These are phyloP conservation scores for Pangasius mekongensis DNA, from an alignment of 2,797 vertebrate species.

Conservation along the genomic window DNA sequence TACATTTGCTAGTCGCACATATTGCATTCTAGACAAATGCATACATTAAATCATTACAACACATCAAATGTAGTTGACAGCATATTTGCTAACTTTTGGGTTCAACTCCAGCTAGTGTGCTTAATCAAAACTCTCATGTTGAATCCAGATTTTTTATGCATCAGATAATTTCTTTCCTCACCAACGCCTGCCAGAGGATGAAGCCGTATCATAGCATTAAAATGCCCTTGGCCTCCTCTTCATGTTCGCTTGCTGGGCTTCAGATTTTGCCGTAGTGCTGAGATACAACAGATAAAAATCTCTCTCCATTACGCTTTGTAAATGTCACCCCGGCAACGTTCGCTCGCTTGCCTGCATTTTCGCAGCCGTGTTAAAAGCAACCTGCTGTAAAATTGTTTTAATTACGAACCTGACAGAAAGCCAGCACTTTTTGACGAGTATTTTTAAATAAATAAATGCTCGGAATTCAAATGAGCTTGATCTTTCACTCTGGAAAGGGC, in stretches of 20 bases:
- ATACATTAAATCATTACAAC: background rate
- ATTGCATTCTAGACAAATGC: background rate
- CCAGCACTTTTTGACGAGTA: constrained; percentile 42
- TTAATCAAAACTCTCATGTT: background rate
- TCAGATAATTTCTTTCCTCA: constrained; percentile 10
- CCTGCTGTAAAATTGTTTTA: constrained; percentile 63
- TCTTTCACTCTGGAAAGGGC: constrained; percentile 51
- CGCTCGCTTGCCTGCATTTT: constrained; percentile 45
- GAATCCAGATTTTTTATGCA: constrained; percentile 13
- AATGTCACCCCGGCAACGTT: constrained; percentile 51
- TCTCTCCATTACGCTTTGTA: constrained; percentile 51
- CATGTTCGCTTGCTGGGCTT: constrained; percentile 24
- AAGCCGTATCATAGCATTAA: background rate
- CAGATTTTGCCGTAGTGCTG: constrained; percentile 53
- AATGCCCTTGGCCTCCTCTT: background rate
- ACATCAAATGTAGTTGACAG: background rate
- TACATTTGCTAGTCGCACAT: background rate
- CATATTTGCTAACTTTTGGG: background rate
- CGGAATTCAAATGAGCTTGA: constrained; percentile 55
- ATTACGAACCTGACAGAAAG: constrained; percentile 64
- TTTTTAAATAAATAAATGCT: constrained; percentile 60
- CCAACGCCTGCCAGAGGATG: background rate
- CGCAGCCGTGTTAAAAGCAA: constrained; percentile 58
- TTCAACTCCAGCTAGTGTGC: background rate
- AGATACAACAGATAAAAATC: constrained; percentile 53